Base-by-base conservation (phyloP, 2,797 vertebrate species). In the Pogonophryne albipinna region DNA sequence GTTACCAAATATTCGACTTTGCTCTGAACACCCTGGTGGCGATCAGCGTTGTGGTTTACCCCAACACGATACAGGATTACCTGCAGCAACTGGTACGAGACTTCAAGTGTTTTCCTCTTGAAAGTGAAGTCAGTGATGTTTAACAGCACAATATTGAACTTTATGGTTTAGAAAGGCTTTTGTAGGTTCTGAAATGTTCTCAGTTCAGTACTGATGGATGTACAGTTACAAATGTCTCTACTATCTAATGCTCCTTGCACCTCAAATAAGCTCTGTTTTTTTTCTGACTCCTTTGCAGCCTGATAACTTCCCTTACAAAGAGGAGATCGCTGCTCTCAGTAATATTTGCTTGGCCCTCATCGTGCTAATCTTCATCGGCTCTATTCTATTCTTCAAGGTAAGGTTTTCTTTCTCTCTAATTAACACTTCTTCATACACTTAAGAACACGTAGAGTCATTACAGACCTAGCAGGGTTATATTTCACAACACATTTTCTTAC, bases 1-100 rank as follows among this genome's bases (percentile, higher is more conserved):
- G 97, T 91, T 99, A 99, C 89, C 98, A 99, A 91, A 96, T 98
- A 85, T 99, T 99, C 84, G 98, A 99, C 90, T 99, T 99, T 91
- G 97, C 96, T 62, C 96, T 99, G 78, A 99, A 97, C 89, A 94
- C 96, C 0, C 78, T 99, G 93, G 97, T 99, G 44, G 97, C 96
- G 7, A 88, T 99, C 89, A 98, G 97, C 65, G 95, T 99, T 3
- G 95, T 99, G 1, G 94, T 98, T 72, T 98, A 98, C 75, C 98
- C 98, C 8, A 97, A 95, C 93, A 97, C 97, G 1, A 95, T 99
- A 74, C 97, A 97, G 87, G 97, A 99, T 62, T 99, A 99, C 79
- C 91, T 99, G 69, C 96, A 86, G 62, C 97, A 99, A 19, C 92
- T 99, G 97, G 98, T 99, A 91, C 88, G 91, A 58, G 42, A 0